These are phyloP conservation scores for Popillia japonica DNA, from an alignment of 1,140 invertebrate genomes.

Conservation along the genomic window DNA sequence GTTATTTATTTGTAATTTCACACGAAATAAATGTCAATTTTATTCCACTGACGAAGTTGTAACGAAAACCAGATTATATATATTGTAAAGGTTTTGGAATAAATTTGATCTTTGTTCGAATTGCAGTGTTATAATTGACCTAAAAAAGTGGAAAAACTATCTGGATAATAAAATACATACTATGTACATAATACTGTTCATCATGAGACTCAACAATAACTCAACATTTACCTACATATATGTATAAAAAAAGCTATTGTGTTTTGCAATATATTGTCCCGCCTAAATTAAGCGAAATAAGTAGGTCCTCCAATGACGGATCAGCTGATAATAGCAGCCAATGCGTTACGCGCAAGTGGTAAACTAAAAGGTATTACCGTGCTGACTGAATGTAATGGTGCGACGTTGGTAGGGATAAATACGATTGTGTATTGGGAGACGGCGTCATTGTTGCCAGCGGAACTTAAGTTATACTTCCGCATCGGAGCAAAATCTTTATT, in stretches of 20 bases:
- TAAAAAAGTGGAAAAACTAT: too few relatives aligned
- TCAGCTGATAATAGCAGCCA: constrained; percentile 28
- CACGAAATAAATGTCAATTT: too few relatives aligned
- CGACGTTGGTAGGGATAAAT: constrained; percentile 12
- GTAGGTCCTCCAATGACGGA: constrained; percentile 43
- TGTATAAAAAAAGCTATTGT: neutral
- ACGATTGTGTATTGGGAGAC: neutral
- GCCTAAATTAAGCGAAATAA: constrained; percentile 35
- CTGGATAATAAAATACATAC: too few relatives aligned
- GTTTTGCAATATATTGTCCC: constrained; percentile 23
- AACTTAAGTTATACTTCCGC: neutral
- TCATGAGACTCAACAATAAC: neutral
- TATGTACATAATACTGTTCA: too few relatives aligned
- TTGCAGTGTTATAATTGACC: too few relatives aligned
- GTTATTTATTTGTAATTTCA: too few relatives aligned
- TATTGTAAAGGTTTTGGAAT: too few relatives aligned
- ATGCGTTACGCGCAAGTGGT: constrained; percentile 27
- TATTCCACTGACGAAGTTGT: too few relatives aligned
- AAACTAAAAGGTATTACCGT: constrained; percentile 10
- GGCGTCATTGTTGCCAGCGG: constrained; percentile 22
- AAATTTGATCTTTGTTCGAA: too few relatives aligned
- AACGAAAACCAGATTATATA: too few relatives aligned
- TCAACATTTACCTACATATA: neutral
- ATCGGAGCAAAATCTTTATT: too few relatives aligned
- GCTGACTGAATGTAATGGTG: neutral